Conservation (phyloP, 2,797 vertebrate genomes). For the Pseudochromis fuscus region DNA sequence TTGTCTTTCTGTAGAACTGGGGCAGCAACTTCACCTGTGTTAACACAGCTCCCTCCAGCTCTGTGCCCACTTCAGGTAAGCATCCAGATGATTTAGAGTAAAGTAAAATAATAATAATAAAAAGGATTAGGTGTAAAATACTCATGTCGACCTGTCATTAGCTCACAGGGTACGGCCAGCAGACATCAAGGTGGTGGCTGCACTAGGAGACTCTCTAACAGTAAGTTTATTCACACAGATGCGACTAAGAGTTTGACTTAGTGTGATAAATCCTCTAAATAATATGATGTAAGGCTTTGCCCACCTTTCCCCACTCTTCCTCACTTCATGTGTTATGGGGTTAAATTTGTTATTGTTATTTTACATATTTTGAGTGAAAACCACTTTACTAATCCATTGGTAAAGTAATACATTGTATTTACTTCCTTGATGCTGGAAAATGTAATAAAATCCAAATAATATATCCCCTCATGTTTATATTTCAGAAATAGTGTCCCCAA, state of each 20-base stretch:
- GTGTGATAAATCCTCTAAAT: not conserved
- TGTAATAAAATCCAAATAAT: no score
- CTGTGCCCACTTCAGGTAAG: conserved; percentile 90
- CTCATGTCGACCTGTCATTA: conserved; percentile 64
- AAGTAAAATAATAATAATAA: conserved; percentile 6
- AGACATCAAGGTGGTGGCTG: conserved; percentile 90
- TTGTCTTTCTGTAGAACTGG: conserved; percentile 88
- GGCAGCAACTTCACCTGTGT: conserved; percentile 90
- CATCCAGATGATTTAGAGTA: not conserved
- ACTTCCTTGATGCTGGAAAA: no score
- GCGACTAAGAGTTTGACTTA: not conserved
- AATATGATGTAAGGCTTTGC: not conserved
- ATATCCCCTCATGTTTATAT: not conserved
- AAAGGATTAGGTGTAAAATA: not conserved
- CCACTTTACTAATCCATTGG: no score
- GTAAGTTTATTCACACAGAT: conserved; percentile 82
- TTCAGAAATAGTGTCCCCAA: not conserved
- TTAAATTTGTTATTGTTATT: not conserved
- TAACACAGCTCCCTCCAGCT: conserved; percentile 75
- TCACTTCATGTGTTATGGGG: no score
- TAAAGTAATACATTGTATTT: no score
- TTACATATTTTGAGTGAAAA: no score
- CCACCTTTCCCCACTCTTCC: no score
- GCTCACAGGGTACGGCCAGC: conserved; percentile 89
- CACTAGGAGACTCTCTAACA: conserved; percentile 93